Evolutionary conservation across 2,113 vertebrate species (phyloP), one percentile per base, ranked within the genome.

Genomic region (Microtus oregoni): DNA sequence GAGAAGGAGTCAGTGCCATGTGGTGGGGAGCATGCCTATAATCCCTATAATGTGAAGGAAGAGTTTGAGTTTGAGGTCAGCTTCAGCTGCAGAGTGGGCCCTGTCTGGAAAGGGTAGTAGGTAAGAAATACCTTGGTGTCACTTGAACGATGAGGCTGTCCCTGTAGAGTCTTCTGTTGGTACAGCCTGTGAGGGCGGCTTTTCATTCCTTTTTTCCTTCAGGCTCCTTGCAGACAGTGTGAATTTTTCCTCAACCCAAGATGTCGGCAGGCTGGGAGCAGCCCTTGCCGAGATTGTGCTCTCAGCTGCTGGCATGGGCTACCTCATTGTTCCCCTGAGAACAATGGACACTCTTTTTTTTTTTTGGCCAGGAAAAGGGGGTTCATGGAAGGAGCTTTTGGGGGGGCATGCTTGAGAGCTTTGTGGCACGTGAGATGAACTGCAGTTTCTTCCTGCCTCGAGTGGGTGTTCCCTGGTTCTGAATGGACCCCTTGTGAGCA

Each of bases 401-500:
- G 58, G 58, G 98, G 58, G 58, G 6, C 19, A 96, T 97, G 98
- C 98, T 98, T 97, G 97, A 98, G 96, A 94, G 97, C 98, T 98
- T 98, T 98, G 97, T 98, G 97, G 97, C 96, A 97, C 63, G 87
- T 98, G 98, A 98, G 98, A 98, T 98, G 94, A 98, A 98, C 98
- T 98, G 96, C 94, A 96, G 98, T 98, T 97, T 98, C 98, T 98
- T 98, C 98, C 98, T 98, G 95, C 97, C 96, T 97, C 55, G 78
- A 98, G 98, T 98, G 97, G 98, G 98, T 97, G 97, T 97, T 97
- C 88, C 95, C 96, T 14, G 14, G 92, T 1, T 94, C 97, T 98
- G 98, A 99, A 99, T 98, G 91, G 96, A 94, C 96, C 91, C 97
- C 98, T 99, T 98, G 98, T 97, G 97, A 94, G 17, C 93, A 88